Evolutionary conservation across 2,113 vertebrate genomes (phyloP).

Genomic region (Vicugna pacos): DNA sequence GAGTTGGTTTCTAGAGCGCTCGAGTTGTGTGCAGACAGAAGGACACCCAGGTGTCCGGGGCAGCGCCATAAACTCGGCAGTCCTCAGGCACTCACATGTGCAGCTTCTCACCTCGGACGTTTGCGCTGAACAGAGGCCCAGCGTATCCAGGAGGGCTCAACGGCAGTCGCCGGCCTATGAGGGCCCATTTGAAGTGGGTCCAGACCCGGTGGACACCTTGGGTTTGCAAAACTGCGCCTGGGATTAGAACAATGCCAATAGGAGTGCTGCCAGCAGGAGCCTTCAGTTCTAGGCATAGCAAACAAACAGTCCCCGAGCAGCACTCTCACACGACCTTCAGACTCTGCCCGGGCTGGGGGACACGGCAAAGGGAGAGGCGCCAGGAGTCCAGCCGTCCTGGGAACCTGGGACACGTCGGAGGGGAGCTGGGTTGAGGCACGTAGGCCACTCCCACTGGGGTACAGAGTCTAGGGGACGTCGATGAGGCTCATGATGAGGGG

Average conservation of each 20-base stretch:
- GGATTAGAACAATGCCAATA: no score
- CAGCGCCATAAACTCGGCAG: fast-evolving
- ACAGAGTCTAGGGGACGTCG: fast-evolving
- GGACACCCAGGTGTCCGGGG: background rate
- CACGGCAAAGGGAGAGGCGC: fast-evolving
- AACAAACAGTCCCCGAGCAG: fast-evolving
- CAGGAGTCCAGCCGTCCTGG: background rate
- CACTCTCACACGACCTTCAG: fast-evolving
- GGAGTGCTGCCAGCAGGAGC: fast-evolving
- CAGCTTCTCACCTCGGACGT: background rate
- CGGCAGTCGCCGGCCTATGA: fast-evolving
- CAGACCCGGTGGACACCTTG: fast-evolving
- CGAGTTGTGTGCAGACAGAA: fast-evolving
- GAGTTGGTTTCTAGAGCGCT: fast-evolving
- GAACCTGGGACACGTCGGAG: fast-evolving
- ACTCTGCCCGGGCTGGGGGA: fast-evolving
- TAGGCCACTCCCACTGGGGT: no score
- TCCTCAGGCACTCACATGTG: background rate
- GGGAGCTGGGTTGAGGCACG: fast-evolving
- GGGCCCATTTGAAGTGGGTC: background rate
- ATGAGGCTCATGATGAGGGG: fast-evolving
- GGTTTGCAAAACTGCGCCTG: background rate
- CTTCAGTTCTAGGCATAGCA: fast-evolving
- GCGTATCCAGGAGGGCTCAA: fast-evolving
- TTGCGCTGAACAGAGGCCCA: background rate